phyloP scores from a whole-genome alignment of 2,797 vertebrate genomes.

The Fundulus diaphanus region DNA sequence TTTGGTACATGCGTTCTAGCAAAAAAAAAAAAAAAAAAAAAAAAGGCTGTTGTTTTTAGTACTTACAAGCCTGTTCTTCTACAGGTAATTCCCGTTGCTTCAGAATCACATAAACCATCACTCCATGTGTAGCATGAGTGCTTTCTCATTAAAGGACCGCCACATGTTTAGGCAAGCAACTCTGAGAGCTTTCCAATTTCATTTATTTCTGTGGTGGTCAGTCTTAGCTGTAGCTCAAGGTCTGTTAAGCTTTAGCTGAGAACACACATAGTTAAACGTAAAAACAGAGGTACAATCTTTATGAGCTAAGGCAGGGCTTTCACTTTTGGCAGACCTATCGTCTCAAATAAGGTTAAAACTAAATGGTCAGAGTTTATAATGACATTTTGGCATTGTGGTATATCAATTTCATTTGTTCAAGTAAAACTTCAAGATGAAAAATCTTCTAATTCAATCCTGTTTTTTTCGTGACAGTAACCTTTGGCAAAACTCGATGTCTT shows the following conservation, averaged over 20 bases:
- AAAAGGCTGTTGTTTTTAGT: constrained; percentile 18
- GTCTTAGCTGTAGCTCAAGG: neutral
- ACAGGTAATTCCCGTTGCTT: constrained; percentile 16
- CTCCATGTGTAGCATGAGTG: constrained; percentile 16
- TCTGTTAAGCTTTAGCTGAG: constrained; percentile 21
- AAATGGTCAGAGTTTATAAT: neutral
- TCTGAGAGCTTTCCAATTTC: constrained; percentile 24
- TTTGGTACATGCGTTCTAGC: constrained; percentile 21
- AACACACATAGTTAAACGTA: neutral
- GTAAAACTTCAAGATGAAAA: too few relatives aligned
- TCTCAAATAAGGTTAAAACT: neutral
- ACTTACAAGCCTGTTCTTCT: constrained; percentile 19
- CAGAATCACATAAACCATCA: constrained; percentile 10
- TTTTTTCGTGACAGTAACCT: constrained; percentile 3
- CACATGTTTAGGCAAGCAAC: constrained; percentile 7
- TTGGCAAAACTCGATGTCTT: neutral
- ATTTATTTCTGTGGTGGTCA: constrained; percentile 7
- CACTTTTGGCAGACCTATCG: neutral
- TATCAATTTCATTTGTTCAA: neutral
- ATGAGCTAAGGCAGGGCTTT: neutral
- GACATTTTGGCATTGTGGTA: neutral
- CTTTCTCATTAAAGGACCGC: constrained; percentile 7
- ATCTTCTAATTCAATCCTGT: neutral
- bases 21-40: neutral
- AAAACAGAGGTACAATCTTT: neutral